These are phyloP conservation scores for Pseudomyrmex flavicornis DNA, from an alignment of 1,140 invertebrate species.

Conservation along the genomic window DNA sequence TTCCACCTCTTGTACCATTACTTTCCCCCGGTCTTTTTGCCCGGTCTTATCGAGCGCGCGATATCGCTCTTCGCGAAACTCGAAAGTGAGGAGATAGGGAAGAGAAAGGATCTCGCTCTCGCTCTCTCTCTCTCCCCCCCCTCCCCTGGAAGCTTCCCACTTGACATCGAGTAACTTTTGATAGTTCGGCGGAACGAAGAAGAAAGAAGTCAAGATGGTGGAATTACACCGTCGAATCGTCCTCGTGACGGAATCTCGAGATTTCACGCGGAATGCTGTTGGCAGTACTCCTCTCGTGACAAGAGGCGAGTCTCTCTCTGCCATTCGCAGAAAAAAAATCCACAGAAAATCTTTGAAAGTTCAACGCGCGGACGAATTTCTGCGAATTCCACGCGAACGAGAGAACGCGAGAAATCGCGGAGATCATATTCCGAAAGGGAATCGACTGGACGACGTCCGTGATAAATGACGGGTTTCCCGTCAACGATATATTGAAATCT, in stretches of 20 bases:
- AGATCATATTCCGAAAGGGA: background rate
- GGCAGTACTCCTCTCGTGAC: background rate
- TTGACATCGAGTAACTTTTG: constrained; percentile 61
- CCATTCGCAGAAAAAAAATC: constrained; percentile 18
- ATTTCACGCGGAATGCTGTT: constrained; percentile 15
- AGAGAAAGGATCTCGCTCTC: background rate
- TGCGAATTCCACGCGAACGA: background rate
- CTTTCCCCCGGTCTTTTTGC: constrained; percentile 40
- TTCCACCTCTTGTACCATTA: constrained; percentile 55
- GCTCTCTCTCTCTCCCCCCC: background rate
- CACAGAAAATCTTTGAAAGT: background rate
- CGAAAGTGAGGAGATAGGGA: constrained; percentile 53
- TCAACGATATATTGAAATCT: constrained; percentile 71
- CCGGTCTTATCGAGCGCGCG: constrained; percentile 42
- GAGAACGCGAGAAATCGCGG: constrained; percentile 8
- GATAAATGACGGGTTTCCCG: constrained; percentile 63
- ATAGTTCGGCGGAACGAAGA: constrained; percentile 46
- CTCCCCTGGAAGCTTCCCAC: constrained; percentile 40
- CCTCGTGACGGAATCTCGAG: constrained; percentile 45
- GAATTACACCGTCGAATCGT: constrained; percentile 45
- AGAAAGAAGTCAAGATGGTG: constrained; percentile 54
- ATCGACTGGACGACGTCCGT: constrained; percentile 38
- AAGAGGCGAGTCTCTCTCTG: background rate
- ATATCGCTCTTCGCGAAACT: constrained; percentile 65
- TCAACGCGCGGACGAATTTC: background rate